These are phyloP conservation scores for Apus apus DNA, from an alignment of 2,113 vertebrate genomes.

Conservation along the genomic window DNA sequence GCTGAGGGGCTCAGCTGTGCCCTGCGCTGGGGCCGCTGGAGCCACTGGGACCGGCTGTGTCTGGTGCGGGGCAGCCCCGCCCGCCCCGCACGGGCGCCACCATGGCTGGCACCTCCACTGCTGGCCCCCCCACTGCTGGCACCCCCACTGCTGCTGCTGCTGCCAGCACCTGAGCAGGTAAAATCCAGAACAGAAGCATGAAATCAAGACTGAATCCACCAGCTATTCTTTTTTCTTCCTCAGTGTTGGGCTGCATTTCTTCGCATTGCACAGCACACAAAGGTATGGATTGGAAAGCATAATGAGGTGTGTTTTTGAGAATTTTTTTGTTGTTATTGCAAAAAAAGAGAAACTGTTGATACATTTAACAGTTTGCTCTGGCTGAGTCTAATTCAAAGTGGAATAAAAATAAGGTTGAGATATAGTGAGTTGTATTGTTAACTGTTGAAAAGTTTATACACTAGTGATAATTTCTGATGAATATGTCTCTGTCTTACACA, in stretches of 20 bases:
- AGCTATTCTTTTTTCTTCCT: background rate
- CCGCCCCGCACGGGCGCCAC: background rate
- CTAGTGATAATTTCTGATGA: background rate
- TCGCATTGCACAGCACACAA: accelerated
- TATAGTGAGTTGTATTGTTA: background rate
- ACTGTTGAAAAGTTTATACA: background rate
- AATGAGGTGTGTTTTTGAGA: background rate
- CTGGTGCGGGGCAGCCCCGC: too few relatives aligned
- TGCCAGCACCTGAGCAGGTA: background rate
- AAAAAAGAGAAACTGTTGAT: background rate
- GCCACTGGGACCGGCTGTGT: background rate
- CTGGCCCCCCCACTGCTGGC: too few relatives aligned
- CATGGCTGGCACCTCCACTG: too few relatives aligned
- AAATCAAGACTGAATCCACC: background rate
- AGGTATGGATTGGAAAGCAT: background rate
- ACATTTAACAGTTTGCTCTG: background rate
- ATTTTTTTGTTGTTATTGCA: background rate
- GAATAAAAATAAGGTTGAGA: background rate
- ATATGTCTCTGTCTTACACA: background rate
- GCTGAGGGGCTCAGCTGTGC: too few relatives aligned
- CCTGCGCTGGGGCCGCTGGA: too few relatives aligned
- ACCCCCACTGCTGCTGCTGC: too few relatives aligned
- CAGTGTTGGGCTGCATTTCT: background rate
- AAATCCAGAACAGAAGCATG: accelerated
- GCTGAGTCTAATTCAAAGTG: background rate